A percentile compares a stretch with the other conserved stretches of the same genome.
These are phyloP conservation scores for Sciurus niger DNA, from an alignment of 2,113 vertebrate species.

Conservation along the genomic window DNA sequence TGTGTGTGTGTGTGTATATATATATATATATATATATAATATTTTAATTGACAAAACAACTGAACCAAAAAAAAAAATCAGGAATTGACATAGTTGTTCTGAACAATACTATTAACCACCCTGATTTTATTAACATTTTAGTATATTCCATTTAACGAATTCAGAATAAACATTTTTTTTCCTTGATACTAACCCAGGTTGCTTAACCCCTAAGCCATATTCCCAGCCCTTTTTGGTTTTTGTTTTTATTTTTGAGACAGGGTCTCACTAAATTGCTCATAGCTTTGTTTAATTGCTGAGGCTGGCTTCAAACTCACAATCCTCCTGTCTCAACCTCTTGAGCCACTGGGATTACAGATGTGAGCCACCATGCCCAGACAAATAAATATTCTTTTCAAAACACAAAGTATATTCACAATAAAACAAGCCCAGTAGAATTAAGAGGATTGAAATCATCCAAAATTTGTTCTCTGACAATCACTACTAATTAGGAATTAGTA, in stretches of 20 bases:
- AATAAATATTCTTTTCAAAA: slow-evolving; percentile 25
- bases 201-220: no score
- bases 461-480: background rate
- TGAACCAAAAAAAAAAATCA: background rate
- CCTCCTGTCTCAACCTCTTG: no score
- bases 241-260: no score
- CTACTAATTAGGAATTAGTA: background rate
- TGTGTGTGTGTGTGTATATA: no score
- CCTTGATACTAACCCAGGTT: no score
- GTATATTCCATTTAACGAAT: background rate
- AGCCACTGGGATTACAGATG: no score
- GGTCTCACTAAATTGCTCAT: no score
- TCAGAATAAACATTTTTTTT: background rate
- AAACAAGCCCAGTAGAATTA: background rate
- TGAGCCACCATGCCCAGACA: no score
- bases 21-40: no score
- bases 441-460: background rate
- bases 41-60: background rate
- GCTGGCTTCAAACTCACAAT: no score
- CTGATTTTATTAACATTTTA: background rate
- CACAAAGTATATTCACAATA: background rate
- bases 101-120: background rate
- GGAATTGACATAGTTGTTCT: background rate
- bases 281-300: no score
- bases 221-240: no score